Conservation (phyloP, 2,797 vertebrate genomes). For the Sebastes dallii region DNA sequence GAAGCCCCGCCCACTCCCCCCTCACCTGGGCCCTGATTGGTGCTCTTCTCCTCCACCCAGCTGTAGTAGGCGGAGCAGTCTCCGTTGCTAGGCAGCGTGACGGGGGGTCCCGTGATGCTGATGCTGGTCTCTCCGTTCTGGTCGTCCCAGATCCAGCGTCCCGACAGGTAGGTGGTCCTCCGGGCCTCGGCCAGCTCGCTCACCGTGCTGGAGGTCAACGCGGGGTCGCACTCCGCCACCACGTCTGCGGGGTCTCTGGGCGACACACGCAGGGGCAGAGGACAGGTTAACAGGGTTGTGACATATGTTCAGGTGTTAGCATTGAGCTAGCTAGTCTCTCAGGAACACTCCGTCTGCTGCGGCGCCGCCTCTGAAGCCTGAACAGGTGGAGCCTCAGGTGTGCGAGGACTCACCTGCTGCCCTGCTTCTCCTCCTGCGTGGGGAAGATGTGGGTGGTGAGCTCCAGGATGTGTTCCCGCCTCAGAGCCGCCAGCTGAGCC, state of each 20-base stretch:
- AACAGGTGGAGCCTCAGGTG: neutral
- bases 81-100: constrained; percentile 92
- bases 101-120: constrained; percentile 92
- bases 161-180: constrained; percentile 94
- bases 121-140: constrained; percentile 97
- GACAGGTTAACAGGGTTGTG: no score
- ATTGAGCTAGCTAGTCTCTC: no score
- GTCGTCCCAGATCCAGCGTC: constrained; percentile 97
- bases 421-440: constrained; percentile 91
- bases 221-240: constrained; percentile 87
- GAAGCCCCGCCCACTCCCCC: no score
- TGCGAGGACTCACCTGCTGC: constrained; percentile 83
- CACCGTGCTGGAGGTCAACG: constrained; percentile 95
- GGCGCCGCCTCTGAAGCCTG: no score
- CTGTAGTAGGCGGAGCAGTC: constrained; percentile 97
- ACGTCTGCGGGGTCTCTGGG: constrained; percentile 90
- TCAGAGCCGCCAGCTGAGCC: constrained; percentile 84
- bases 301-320: no score
- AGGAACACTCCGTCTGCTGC: no score
- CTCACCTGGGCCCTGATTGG: constrained; percentile 91
- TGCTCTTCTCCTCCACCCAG: constrained; percentile 97
- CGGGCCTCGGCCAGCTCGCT: constrained; percentile 95
- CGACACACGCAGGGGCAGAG: neutral
- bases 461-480: constrained; percentile 88
- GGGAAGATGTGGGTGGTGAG: constrained; percentile 92